phyloP scores from a whole-genome alignment of 2,888 invertebrate species.

The Nephrocerus scutellatus region DNA sequence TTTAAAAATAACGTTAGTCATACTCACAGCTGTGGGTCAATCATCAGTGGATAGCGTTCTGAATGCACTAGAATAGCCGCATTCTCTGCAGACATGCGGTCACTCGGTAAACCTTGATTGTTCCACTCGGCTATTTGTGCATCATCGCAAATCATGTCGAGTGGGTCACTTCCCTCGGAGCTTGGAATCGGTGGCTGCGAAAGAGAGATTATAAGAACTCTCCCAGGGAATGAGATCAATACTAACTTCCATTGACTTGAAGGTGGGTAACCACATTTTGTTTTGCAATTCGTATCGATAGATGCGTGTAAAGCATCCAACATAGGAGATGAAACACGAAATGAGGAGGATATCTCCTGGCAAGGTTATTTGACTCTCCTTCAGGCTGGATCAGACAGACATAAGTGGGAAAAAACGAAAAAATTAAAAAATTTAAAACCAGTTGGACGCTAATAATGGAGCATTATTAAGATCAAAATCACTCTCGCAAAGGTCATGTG shows the following conservation, averaged over 20 bases:
- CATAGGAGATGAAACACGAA: constrained; percentile 90
- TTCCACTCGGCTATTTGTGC: constrained; percentile 91
- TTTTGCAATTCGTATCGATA: constrained; percentile 74
- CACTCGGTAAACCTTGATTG: constrained; percentile 86
- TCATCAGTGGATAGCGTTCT: constrained; percentile 89
- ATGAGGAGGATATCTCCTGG: constrained; percentile 86
- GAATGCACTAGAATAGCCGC: constrained; percentile 86
- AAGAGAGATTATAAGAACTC: constrained; percentile 19
- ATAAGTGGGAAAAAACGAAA: constrained; percentile 33
- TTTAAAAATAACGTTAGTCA: constrained; percentile 1
- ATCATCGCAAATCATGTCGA: constrained; percentile 83
- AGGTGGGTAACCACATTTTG: constrained; percentile 72
- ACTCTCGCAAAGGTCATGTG: background rate
- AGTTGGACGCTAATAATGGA: background rate
- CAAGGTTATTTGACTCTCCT: constrained; percentile 65
- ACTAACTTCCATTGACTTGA: constrained; percentile 59
- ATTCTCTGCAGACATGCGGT: constrained; percentile 91
- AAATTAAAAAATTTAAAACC: background rate
- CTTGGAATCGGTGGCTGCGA: constrained; percentile 73
- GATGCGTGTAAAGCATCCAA: constrained; percentile 83
- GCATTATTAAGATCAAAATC: background rate
- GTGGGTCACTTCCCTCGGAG: constrained; percentile 71
- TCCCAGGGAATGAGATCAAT: background rate
- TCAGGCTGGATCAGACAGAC: too few relatives aligned
- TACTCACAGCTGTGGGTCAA: constrained; percentile 76